Evolutionary conservation across 2,113 vertebrate genomes (phyloP), one percentile per base, ranked within the genome.

Genomic region (Podarcis muralis): DNA sequence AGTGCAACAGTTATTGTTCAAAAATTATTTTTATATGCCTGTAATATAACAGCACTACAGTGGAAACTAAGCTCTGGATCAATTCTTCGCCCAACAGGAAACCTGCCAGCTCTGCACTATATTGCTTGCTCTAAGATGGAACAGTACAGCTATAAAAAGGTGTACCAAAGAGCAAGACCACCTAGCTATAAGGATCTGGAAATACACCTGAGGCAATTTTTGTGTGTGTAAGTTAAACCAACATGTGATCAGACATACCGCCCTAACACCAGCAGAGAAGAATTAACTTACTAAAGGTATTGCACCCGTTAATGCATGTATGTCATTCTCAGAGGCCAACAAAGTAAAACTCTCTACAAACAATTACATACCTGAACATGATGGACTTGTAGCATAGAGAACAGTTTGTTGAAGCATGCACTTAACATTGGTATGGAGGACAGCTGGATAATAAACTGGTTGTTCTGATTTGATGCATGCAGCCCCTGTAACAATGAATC

Each of bases 321-420:
- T 71, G 13, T 68, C 4, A 16, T 83, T 78, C 80, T 69, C 80
- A 40, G n/a, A 12, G 74, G 1, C 85, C 3, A 90, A 91, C 13
- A 22, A 6, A 16, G 3, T 62, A 75, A 23, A 27, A 59, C 25
- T 57, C 3, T 80, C 68, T 11, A 20, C 72, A 32, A 92, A 5
- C 59, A 88, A 79, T 53, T 81, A 71, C 94, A 30, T 95, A 99
- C 99, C 98, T 99, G 99, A 74, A 99, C 99, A 66, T 99, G 99
- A 94, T 99, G 99, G 78, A 99, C 98, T 96, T 99, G 99, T 72
- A 99, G 96, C 98, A 99, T 98, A 80, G 99, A 99, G 95, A 99
- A 99, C 43, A 99, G 98, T 96, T 99, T 99, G 97, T 99, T 99
- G 96, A 99, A 99, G 96, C 99, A 99, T 71, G 97, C 87, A 53